phyloP scores from a whole-genome alignment of 2,888 invertebrate species.

The Luffia ferchaultella region DNA sequence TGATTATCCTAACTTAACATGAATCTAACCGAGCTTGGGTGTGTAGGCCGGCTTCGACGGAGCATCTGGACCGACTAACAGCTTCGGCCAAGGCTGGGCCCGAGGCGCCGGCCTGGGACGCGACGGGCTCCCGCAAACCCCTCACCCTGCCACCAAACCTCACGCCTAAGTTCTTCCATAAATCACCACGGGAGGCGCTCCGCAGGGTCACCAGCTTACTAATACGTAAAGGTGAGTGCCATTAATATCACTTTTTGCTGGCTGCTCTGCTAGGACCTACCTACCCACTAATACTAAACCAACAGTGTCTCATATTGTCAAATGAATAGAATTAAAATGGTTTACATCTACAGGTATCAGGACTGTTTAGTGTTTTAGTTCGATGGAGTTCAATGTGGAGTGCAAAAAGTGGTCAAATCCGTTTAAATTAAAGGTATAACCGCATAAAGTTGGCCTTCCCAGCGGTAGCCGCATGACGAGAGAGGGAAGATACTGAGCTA shows the following conservation, averaged over 20 bases:
- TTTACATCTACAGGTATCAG: too few relatives aligned
- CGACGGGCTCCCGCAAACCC: slow-evolving; percentile 73
- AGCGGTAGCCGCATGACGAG: too few relatives aligned
- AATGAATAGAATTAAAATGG: slow-evolving; percentile 8
- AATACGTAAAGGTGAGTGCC: slow-evolving; percentile 78
- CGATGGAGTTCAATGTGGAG: too few relatives aligned
- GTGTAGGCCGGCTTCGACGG: slow-evolving; percentile 80
- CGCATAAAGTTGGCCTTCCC: too few relatives aligned
- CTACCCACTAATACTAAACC: too few relatives aligned
- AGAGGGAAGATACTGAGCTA: too few relatives aligned
- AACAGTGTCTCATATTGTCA: too few relatives aligned
- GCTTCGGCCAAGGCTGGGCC: slow-evolving; percentile 51
- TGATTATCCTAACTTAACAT: too few relatives aligned
- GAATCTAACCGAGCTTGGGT: neutral
- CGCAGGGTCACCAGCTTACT: slow-evolving; percentile 89
- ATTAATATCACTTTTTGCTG: neutral
- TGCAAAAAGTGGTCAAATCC: too few relatives aligned
- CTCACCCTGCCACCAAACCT: slow-evolving; percentile 88
- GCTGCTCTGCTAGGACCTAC: too few relatives aligned
- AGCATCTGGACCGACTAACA: slow-evolving; percentile 81
- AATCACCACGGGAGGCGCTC: slow-evolving; percentile 86
- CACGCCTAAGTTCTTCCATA: slow-evolving; percentile 89
- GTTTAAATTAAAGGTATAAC: too few relatives aligned
- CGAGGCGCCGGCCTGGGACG: slow-evolving; percentile 61
- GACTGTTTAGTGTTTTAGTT: too few relatives aligned